A percentile compares a stretch with the other conserved stretches of the same genome.
phyloP scores from a whole-genome alignment of 2,888 invertebrate species.

The Norana najaformis region DNA sequence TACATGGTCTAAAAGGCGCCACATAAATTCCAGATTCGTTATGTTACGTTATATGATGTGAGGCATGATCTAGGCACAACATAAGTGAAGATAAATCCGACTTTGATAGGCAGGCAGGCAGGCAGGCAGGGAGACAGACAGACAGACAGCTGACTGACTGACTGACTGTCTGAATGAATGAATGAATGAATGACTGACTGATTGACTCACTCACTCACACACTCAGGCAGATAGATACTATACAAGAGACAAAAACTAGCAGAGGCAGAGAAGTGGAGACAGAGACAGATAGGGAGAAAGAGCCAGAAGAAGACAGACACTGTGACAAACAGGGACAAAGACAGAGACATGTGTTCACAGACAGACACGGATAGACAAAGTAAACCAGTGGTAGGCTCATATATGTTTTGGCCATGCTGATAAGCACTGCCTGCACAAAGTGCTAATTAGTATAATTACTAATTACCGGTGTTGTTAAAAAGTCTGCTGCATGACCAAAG shows the following conservation, averaged over 20 bases:
- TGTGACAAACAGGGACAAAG: background rate
- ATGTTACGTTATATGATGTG: too few relatives aligned
- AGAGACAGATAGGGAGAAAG: background rate
- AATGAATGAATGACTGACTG: background rate
- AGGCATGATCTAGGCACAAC: too few relatives aligned
- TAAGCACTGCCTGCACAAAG: too few relatives aligned
- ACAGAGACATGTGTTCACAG: background rate
- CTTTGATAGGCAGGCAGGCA: background rate
- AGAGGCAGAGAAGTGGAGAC: background rate
- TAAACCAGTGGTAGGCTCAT: too few relatives aligned
- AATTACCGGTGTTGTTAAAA: too few relatives aligned
- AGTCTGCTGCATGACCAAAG: too few relatives aligned
- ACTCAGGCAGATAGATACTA: background rate
- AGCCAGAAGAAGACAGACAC: background rate
- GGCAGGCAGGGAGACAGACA: background rate
- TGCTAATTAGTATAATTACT: too few relatives aligned
- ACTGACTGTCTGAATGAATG: background rate
- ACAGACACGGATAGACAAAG: background rate
- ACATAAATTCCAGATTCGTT: too few relatives aligned
- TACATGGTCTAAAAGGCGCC: too few relatives aligned
- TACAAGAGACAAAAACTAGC: background rate
- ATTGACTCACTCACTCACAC: background rate
- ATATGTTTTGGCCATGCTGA: too few relatives aligned
- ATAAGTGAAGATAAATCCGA: too few relatives aligned
- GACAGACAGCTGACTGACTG: slow-evolving; percentile 8